Evolutionary conservation across 2,888 invertebrate species (phyloP), one percentile per base, ranked within the genome.

Genomic region (Brachyopa scutellaris): DNA sequence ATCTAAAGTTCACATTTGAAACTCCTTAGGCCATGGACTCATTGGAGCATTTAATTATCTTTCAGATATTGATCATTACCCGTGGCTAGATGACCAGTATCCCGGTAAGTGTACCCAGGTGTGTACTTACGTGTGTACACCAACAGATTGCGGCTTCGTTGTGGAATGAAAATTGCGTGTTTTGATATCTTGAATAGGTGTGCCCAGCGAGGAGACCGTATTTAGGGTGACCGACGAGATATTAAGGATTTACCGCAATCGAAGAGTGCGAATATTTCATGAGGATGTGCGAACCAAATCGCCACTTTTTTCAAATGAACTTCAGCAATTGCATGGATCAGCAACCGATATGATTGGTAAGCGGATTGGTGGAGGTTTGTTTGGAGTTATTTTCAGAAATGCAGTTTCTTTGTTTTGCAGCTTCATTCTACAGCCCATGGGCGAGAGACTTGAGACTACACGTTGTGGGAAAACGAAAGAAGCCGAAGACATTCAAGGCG

Each of bases 321-420:
- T 89, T 51, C 85, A 87, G 7, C 70, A 84, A 3, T 84, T 87
- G 3, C 86, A 89, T 51, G 88, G 87, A 6, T 76, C 87, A 2
- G 88, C 90, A 3, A 87, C 87, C 0, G 89, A 90, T 23, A 67
- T 86, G 6, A 90, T 90, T 82, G 90, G 88, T 87, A 83, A 77
- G 64, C 8, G 3, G 5, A 1, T 9, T 17, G 9, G 9, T 13
- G 29, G 6, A 45, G 1, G 3, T 26, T 26, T 26, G 4, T 26
- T 26, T 26, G 11, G 1, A 26, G 11, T 26, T 15, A 19, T 11
- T 47, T 29, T 21, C n/a, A n/a, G n/a, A n/a, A n/a, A n/a, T n/a
- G n/a, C n/a, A 17, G n/a, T 26, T 9, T 36, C 11, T 47, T 1
- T 13, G 23, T 19, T 33, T 67, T 59, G 15, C 9, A 87, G 87